These are phyloP conservation scores for Proteles cristata DNA, from an alignment of 2,113 vertebrate genomes.

Conservation along the genomic window DNA sequence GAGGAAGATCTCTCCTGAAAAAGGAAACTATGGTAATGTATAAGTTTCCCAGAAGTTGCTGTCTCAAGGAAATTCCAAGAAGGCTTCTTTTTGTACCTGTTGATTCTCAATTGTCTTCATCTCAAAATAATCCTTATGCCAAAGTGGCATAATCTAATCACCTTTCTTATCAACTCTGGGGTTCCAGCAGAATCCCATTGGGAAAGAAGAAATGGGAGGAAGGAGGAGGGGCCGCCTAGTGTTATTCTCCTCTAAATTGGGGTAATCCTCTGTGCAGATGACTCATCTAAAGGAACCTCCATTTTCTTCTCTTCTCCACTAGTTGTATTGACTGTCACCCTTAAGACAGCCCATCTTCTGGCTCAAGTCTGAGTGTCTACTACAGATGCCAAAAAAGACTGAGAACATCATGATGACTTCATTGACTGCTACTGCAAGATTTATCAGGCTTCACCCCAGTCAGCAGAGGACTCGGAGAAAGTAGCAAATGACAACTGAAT, in stretches of 20 bases:
- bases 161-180: background rate
- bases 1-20: background rate
- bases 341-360: background rate
- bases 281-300: background rate
- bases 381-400: background rate
- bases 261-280: background rate
- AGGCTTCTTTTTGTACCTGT: background rate
- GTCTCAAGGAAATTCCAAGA: background rate
- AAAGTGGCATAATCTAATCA: background rate
- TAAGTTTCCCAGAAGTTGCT: background rate
- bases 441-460: background rate
- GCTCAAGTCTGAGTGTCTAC: background rate
- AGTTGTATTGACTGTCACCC: background rate
- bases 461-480: constrained; percentile 2
- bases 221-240: too few species aligned
- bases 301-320: background rate
- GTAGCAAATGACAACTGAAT: background rate
- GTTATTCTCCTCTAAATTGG: background rate
- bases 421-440: background rate
- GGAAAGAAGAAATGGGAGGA: background rate
- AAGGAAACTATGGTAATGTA: background rate
- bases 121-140: background rate
- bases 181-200: background rate
- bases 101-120: background rate
- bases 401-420: background rate